phyloP scores from a whole-genome alignment of 2,888 invertebrate genomes.

The Sphaerophoria taeniata region DNA sequence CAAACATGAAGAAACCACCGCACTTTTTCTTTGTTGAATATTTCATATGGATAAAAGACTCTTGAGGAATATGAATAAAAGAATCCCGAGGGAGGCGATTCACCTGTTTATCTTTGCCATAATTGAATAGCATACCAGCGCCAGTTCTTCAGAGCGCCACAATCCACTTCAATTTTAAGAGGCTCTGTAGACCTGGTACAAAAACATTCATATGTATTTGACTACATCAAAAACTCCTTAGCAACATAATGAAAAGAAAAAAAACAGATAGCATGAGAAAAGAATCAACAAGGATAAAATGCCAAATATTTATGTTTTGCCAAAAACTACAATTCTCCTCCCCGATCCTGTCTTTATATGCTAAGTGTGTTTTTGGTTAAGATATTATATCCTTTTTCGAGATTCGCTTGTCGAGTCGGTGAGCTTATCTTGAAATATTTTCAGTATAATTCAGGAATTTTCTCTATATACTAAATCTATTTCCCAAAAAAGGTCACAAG shows the following conservation, averaged over 20 bases:
- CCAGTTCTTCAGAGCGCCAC: neutral
- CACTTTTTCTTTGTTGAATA: conserved; percentile 7
- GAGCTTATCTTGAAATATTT: conserved; percentile 26
- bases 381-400: too few species aligned
- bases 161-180: conserved; percentile 5
- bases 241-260: conserved; percentile 17
- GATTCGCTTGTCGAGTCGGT: neutral
- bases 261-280: too few species aligned
- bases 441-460: conserved; percentile 15
- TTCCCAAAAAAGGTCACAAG: conserved; percentile 1
- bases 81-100: conserved; percentile 43
- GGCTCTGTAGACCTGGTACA: neutral
- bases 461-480: neutral
- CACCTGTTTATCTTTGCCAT: conserved; percentile 52
- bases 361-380: conserved; percentile 11
- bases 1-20: too few species aligned
- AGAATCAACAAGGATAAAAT: neutral
- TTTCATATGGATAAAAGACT: conserved; percentile 27
- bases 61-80: conserved; percentile 8
- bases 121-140: conserved; percentile 30
- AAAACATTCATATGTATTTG: neutral
- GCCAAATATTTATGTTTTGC: conserved; percentile 25
- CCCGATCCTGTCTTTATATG: too few species aligned
- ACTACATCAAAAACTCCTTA: neutral
- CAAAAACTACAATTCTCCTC: conserved; percentile 1